Evolutionary conservation across 2,797 vertebrate species (phyloP), one percentile per base, ranked within the genome.

Genomic region (Sitta carolinensis): DNA sequence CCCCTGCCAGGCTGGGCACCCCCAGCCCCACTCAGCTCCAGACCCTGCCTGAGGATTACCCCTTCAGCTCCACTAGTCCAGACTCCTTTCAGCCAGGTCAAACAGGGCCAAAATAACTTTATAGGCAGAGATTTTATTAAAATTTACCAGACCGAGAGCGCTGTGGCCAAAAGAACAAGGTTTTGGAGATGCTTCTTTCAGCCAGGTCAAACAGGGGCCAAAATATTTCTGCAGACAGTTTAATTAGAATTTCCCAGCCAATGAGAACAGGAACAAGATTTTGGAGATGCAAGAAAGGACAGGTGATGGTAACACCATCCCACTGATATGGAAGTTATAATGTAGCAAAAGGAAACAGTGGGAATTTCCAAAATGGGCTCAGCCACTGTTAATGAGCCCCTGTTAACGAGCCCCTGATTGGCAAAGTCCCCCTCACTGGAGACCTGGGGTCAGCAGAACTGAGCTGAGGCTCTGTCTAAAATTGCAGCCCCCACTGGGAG

Each of bases 21-120:
- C 43, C 27, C 67, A 3, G 16, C 14, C 63, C 58, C 25, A 17
- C 42, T 7, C 6, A 52, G 21, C 16, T 45, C 40, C 7, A 45
- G 58, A 10, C 12, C 25, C 67, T 21, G 11, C 9, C 1, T 21
- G 20, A 13, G 18, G 34, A 45, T 26, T 21, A 3, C 21, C 16
- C 14, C n/a, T n/a, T n/a, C n/a, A n/a, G n/a, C 27, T 64, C 43
- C 40, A 0, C 42, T 38, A 0, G 10, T 19, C 27, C 3, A 29
- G 32, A 19, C 5, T 58, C 57, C 21, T 38, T 42, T 32, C 70
- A 76, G 17, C 3, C 2, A 11, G 43, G 21, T 50, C 43, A 36
- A 11, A 23, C 51, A 16, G 32, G 26, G n/a, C 7, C 9, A 58
- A 47, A 70, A 12, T 38, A 30, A 25, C 63, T 78, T 73, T 61